These are phyloP conservation scores for Drosophila infuscata DNA, from an alignment of 2,888 invertebrate species.

Conservation along the genomic window DNA sequence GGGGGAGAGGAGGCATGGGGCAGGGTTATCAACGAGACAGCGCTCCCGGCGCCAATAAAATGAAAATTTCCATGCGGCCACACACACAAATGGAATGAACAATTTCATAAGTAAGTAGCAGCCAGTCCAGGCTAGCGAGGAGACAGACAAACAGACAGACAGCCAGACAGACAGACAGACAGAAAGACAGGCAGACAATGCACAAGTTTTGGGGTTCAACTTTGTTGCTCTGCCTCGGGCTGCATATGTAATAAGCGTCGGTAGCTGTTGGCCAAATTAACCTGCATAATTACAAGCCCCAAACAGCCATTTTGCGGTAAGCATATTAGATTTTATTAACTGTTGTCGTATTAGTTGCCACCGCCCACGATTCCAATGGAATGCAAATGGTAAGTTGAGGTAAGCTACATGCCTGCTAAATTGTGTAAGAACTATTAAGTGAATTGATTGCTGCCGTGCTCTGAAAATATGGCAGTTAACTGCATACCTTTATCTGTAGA, in stretches of 20 bases:
- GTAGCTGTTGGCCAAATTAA: slow-evolving; percentile 58
- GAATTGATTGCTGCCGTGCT: background rate
- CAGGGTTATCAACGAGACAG: slow-evolving; percentile 58
- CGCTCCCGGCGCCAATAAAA: slow-evolving; percentile 80
- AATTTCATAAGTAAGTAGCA: slow-evolving; percentile 61
- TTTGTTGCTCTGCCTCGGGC: slow-evolving; percentile 42
- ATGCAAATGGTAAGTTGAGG: background rate
- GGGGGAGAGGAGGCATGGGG: background rate
- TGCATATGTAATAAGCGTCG: slow-evolving; percentile 74
- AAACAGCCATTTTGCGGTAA: slow-evolving; percentile 78
- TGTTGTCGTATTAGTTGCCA: slow-evolving; percentile 53
- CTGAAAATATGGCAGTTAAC: background rate
- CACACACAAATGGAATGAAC: slow-evolving; percentile 62
- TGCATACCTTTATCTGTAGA: background rate
- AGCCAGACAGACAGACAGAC: background rate
- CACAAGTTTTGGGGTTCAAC: slow-evolving; percentile 51
- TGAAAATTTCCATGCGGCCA: slow-evolving; percentile 76
- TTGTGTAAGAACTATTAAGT: background rate
- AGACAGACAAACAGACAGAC: slow-evolving; percentile 11
- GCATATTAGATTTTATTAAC: slow-evolving; percentile 80
- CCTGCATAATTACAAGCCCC: slow-evolving; percentile 78
- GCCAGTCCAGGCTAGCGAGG: slow-evolving; percentile 7
- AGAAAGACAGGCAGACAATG: slow-evolving; percentile 13
- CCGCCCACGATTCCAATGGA: slow-evolving; percentile 4
- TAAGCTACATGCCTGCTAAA: background rate